Percentiles rank a stretch among this genome's conserved stretches.
Conservation (phyloP, 2,113 vertebrate species). For the Indicator maculatus region DNA sequence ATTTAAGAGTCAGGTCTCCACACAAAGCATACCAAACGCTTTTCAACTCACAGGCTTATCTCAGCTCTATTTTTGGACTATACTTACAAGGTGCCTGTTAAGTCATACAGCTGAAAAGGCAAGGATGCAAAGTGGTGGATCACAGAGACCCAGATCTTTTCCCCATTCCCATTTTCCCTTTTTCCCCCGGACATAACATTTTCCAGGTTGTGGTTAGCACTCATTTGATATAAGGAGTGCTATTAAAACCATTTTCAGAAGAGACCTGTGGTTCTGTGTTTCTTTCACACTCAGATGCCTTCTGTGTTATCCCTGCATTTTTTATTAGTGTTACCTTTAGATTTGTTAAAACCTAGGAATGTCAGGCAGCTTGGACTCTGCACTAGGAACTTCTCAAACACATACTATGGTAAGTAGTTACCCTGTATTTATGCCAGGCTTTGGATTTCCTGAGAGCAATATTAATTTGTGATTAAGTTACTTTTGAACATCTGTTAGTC, state of each 20-base stretch:
- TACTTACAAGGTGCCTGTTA: constrained; percentile 39
- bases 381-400: background rate
- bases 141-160: background rate
- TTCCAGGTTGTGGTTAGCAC: background rate
- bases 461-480: background rate
- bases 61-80: constrained; percentile 34
- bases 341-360: background rate
- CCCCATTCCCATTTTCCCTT: background rate
- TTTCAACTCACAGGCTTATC: constrained; percentile 23
- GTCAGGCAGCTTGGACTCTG: background rate
- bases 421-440: background rate
- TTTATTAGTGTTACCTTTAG: background rate
- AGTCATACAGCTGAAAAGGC: constrained; percentile 17
- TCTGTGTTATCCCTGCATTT: background rate
- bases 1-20: background rate
- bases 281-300: background rate
- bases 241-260: background rate
- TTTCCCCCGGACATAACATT: background rate
- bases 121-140: background rate
- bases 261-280: background rate
- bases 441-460: background rate
- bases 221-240: background rate
- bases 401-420: background rate
- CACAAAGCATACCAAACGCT: constrained; percentile 6
- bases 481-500: background rate